Evolutionary conservation across 2,888 invertebrate genomes (phyloP), one percentile per base, ranked within the genome.

Genomic region (Oeneis ivallda): DNA sequence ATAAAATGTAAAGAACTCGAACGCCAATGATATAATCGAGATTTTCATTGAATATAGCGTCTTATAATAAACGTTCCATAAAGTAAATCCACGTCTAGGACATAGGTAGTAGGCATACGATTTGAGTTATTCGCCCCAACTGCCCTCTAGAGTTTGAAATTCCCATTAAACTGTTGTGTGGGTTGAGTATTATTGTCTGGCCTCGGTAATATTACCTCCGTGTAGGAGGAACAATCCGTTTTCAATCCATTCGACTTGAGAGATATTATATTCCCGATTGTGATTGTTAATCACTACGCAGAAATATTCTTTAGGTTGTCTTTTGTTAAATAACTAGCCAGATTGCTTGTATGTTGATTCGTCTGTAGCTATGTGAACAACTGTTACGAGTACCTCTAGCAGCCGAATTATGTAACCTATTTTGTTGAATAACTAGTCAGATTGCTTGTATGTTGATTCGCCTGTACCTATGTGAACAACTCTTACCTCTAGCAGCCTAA

Each of bases 211-310:
- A 66, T 65, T 68, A 62, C 65, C 54, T 68, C 62, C 50, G 65
- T 65, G 72, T 73, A 70, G 72, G 71, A 70, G 72, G 69, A 66
- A 71, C 68, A 66, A 72, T 72, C 65, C 60, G 62, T 63, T 69
- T 62, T 66, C 64, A 64, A 66, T 67, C 53, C 53, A 53, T 62
- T 67, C 60, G 53, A 70, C 66, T 65, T 64, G 50, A 54, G 65
- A 65, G 54, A 56, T 50, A 54, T 63, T 52, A 61, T 63, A 47
- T 62, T 56, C 56, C 15, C 53, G 34, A 9, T 64, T 60, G 65
- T 61, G 56, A 39, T 52, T 41, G 52, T 52, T 60, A 60, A 50
- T 60, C 49, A 60, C 49, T 26, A 26, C 15, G 49, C 60, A 41
- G 50, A 60, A 54, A 39, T 60, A 50, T 60, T 41, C 61, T 41